Percentiles rank a stretch among this genome's conserved stretches.
Conservation (phyloP, 2,797 vertebrate genomes). For the Lithobates sylvaticus region DNA sequence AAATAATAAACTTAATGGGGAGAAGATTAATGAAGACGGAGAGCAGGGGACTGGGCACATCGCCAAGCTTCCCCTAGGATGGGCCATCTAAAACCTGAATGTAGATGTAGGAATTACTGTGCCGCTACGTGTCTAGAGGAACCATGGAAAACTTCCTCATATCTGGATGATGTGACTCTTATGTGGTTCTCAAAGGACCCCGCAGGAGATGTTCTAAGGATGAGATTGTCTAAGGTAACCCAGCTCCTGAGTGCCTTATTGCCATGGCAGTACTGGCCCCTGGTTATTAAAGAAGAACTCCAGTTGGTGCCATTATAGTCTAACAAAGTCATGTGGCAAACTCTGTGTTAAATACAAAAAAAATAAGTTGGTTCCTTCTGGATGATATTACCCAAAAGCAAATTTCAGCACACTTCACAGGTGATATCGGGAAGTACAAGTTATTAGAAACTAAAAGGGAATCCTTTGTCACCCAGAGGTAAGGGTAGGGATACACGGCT, state of each 20-base stretch:
- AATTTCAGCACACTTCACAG: no score
- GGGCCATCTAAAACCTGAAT: conserved; percentile 20
- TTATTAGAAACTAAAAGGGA: no score
- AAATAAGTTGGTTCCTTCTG: no score
- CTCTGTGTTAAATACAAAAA: no score
- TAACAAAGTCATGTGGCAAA: no score
- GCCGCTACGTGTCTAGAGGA: conserved; percentile 35
- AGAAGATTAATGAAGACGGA: background rate
- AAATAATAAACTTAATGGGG: conserved; percentile 55
- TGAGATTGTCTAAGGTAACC: conserved; percentile 43
- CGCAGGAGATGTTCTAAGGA: conserved; percentile 16
- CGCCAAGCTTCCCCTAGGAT: conserved; percentile 5
- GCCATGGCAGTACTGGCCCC: conserved; percentile 38
- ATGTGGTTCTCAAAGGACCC: conserved; percentile 24
- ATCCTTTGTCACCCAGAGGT: no score
- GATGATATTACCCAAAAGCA: no score
- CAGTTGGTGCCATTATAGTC: background rate
- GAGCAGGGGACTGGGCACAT: background rate
- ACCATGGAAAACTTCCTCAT: background rate
- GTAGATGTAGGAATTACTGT: conserved; percentile 30
- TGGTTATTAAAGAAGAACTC: background rate
- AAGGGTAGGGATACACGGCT: no score
- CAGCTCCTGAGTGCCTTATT: conserved; percentile 55
- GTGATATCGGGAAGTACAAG: no score
- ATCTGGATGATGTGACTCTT: background rate